phyloP scores from a whole-genome alignment of 2,888 invertebrate species.

The Phyllotreta cruciferae region DNA sequence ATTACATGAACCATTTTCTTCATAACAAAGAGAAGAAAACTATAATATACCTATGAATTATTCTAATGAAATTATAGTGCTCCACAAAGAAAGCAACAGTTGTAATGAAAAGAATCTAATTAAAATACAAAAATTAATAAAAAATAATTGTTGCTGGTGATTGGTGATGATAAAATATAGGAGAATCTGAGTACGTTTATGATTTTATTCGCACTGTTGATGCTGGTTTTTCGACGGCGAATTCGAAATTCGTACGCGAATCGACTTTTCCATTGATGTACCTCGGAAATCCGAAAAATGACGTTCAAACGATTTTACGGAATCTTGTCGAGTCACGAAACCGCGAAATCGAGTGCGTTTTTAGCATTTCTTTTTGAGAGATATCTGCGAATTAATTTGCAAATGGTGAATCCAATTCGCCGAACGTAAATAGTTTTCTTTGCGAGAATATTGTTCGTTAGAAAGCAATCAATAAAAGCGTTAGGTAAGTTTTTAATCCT shows the following conservation, averaged over 20 bases:
- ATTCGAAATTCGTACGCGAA: conserved; percentile 23
- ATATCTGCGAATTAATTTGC: conserved; percentile 34
- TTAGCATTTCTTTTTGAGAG: conserved; percentile 37
- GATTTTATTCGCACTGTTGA: conserved; percentile 9
- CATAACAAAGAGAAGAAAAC: too few species aligned
- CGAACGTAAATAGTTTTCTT: not conserved
- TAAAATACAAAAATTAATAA: too few species aligned
- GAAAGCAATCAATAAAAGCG: not conserved
- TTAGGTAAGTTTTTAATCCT: too few species aligned
- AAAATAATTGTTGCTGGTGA: too few species aligned
- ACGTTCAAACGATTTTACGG: conserved; percentile 57
- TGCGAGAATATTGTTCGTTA: not conserved
- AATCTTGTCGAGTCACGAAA: conserved; percentile 57
- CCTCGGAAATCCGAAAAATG: conserved; percentile 54
- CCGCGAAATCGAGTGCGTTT: conserved; percentile 50
- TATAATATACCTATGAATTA: conserved; percentile 13
- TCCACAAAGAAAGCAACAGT: too few species aligned
- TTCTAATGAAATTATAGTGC: too few species aligned
- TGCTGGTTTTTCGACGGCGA: conserved; percentile 19
- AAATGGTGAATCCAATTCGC: conserved; percentile 28
- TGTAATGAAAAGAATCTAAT: conserved; percentile 8
- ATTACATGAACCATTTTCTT: too few species aligned
- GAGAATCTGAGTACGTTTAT: not conserved
- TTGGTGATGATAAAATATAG: too few species aligned
- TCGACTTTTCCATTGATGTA: conserved; percentile 46